A percentile compares a stretch with the other conserved stretches of the same genome.
phyloP scores from a whole-genome alignment of 2,888 invertebrate genomes.

The Galerucella pusilla region DNA sequence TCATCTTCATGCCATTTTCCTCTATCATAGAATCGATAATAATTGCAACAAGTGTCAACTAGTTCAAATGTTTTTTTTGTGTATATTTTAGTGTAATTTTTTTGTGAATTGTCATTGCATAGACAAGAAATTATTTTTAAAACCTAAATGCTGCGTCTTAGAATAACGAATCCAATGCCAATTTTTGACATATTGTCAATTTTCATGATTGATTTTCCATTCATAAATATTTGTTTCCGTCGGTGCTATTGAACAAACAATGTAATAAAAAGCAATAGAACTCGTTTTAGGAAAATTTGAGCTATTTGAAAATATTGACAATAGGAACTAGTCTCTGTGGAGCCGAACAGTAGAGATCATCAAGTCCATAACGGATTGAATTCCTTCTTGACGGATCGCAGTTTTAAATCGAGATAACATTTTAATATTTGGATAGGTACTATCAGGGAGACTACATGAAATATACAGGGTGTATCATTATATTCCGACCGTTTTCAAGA shows the following conservation, averaged over 20 bases:
- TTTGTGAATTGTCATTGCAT: too few relatives aligned
- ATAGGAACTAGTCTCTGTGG: not conserved
- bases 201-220: slow-evolving; percentile 5
- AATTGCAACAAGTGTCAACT: too few relatives aligned
- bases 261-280: slow-evolving; percentile 1
- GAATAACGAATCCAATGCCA: not conserved
- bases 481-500: too few relatives aligned
- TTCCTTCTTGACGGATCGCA: not conserved
- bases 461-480: too few relatives aligned
- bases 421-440: not conserved
- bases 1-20: too few relatives aligned
- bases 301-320: slow-evolving; percentile 14
- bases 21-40: too few relatives aligned
- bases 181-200: slow-evolving; percentile 4
- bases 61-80: too few relatives aligned
- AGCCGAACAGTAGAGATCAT: slow-evolving; percentile 4
- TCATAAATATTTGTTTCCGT: not conserved
- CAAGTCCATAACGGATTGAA: slow-evolving; percentile 1
- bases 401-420: not conserved
- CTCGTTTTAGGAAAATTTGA: slow-evolving; percentile 6
- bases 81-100: too few relatives aligned
- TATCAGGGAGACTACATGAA: not conserved
- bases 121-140: not conserved
- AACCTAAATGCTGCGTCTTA: not conserved
- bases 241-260: not conserved